A percentile compares a stretch with the other conserved stretches of the same genome.
Evolutionary conservation across 1,140 invertebrate genomes (phyloP).

Genomic region (Drosophila albomicans): DNA sequence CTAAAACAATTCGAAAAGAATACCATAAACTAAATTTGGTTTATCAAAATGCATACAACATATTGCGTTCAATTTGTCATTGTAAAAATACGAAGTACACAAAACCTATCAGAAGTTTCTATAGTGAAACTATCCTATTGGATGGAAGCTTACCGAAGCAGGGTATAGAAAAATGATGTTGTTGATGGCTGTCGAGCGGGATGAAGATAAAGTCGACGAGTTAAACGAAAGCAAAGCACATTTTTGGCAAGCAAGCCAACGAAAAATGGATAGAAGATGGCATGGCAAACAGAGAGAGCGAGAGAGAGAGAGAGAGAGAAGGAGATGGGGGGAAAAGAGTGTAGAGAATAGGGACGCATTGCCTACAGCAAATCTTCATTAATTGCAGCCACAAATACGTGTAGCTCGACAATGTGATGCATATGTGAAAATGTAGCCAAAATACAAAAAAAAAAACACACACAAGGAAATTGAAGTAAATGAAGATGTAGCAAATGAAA

Average conservation of each 20-base stretch:
- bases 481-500: slow-evolving; percentile 3
- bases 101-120: too few relatives aligned
- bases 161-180: slow-evolving; percentile 35
- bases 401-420: slow-evolving; percentile 23
- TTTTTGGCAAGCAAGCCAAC: slow-evolving; percentile 1
- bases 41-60: too few relatives aligned
- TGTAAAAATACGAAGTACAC: too few relatives aligned
- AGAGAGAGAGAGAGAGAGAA: background rate
- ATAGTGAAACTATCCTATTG: too few relatives aligned
- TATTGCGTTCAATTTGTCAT: too few relatives aligned
- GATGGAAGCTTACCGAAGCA: background rate
- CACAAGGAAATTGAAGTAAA: slow-evolving; percentile 13
- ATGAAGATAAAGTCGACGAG: slow-evolving; percentile 40
- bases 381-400: slow-evolving; percentile 46
- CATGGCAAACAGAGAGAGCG: too few relatives aligned
- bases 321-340: background rate
- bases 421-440: slow-evolving; percentile 29
- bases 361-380: slow-evolving; percentile 48
- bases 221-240: slow-evolving; percentile 22
- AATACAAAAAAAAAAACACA: slow-evolving; percentile 13
- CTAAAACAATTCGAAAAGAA: too few relatives aligned
- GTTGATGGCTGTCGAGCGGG: slow-evolving; percentile 34
- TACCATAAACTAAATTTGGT: too few relatives aligned
- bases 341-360: slow-evolving; percentile 5
- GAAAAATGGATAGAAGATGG: too few relatives aligned